Conservation (phyloP, 2,888 invertebrate genomes). For the Apantesis nais region DNA sequence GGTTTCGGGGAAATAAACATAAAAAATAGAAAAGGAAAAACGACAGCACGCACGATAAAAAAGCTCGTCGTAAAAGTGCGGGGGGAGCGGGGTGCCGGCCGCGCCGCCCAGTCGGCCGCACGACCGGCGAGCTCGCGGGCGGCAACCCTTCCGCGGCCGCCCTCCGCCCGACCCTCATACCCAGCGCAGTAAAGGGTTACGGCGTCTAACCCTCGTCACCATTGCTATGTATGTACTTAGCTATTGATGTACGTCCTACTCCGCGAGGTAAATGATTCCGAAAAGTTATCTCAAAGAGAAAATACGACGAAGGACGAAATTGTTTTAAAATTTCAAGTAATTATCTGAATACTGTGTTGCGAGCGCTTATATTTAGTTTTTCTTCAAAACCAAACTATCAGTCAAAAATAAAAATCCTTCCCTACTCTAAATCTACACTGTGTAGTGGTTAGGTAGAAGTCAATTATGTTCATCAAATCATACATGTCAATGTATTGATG, state of each 20-base stretch:
- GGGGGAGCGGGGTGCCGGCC: constrained; percentile 63
- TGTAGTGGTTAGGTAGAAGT: not conserved
- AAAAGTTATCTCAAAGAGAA: not conserved
- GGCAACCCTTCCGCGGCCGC: constrained; percentile 83
- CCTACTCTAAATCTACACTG: not conserved
- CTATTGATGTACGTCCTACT: constrained; percentile 39
- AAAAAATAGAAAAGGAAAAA: constrained; percentile 87
- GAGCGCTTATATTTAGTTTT: not conserved
- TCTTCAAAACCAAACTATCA: too few relatives aligned
- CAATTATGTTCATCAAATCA: not conserved
- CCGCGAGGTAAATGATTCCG: constrained; percentile 10
- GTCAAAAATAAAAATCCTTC: not conserved
- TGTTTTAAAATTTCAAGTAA: not conserved
- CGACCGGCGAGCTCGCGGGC: constrained; percentile 59
- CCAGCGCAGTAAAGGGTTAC: constrained; percentile 79
- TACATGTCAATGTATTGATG: not conserved
- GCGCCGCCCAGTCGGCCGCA: constrained; percentile 60
- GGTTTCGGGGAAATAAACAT: constrained; percentile 86
- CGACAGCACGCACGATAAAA: constrained; percentile 86
- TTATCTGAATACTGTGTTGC: not conserved
- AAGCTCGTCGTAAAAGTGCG: constrained; percentile 83
- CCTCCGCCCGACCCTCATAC: constrained; percentile 68
- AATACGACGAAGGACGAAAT: not conserved
- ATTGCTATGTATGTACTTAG: constrained; percentile 46
- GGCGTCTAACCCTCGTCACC: constrained; percentile 71